phyloP scores from a whole-genome alignment of 2,888 invertebrate species.

The Mylabris sibirica region DNA sequence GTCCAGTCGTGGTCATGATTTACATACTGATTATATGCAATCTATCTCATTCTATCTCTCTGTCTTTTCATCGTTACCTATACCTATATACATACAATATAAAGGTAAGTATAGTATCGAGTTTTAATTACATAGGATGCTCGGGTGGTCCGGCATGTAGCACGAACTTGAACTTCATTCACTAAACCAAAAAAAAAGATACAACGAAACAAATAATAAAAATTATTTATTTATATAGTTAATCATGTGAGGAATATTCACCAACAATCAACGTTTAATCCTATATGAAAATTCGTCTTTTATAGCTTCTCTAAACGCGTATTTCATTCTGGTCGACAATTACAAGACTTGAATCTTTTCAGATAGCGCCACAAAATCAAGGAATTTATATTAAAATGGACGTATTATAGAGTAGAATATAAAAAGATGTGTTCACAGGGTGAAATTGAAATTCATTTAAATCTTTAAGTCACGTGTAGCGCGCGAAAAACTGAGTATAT shows the following conservation, averaged over 20 bases:
- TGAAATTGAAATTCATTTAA: too few relatives aligned
- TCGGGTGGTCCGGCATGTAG: constrained; percentile 58
- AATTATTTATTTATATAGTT: not conserved
- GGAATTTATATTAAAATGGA: too few relatives aligned
- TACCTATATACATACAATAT: not conserved
- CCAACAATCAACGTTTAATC: too few relatives aligned
- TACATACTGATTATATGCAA: constrained; percentile 60
- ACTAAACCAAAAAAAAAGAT: constrained; percentile 32
- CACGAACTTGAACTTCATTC: constrained; percentile 53
- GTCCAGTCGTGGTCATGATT: constrained; percentile 59
- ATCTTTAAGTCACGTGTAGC: too few relatives aligned
- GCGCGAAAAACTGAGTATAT: too few relatives aligned
- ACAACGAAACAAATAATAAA: not conserved
- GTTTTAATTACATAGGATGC: constrained; percentile 59
- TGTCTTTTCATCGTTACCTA: not conserved
- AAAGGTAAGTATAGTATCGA: constrained; percentile 52
- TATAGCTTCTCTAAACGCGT: too few relatives aligned
- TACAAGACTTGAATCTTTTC: too few relatives aligned
- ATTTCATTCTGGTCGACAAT: too few relatives aligned
- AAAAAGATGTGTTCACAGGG: too few relatives aligned
- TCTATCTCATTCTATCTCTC: constrained; percentile 29
- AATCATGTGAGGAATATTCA: not conserved
- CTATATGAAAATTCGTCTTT: too few relatives aligned
- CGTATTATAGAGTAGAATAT: too few relatives aligned
- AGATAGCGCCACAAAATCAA: too few relatives aligned